phyloP scores from a whole-genome alignment of 2,797 vertebrate genomes.

The Mycteria americana region DNA sequence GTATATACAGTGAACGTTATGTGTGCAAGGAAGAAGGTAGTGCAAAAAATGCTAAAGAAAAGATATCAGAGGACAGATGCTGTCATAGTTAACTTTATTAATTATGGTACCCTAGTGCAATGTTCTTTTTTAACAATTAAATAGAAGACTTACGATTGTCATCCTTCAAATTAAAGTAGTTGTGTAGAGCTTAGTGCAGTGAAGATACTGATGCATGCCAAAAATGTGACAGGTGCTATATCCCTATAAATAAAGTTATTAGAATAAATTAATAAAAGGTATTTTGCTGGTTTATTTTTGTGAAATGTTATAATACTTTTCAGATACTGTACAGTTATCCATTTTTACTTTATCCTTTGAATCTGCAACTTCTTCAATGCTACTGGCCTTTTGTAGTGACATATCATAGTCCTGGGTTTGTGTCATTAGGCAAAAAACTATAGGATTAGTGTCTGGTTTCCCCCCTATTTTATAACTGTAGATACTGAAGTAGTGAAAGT shows the following conservation, averaged over 20 bases:
- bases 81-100: background rate
- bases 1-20: background rate
- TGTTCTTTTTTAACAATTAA: background rate
- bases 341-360: background rate
- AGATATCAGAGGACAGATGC: background rate
- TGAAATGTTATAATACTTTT: background rate
- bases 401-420: background rate
- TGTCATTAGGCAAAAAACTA: background rate
- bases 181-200: background rate
- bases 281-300: background rate
- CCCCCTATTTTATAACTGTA: background rate
- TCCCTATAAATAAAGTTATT: background rate
- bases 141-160: background rate
- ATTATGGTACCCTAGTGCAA: background rate
- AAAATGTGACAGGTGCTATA: background rate
- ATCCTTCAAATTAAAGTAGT: background rate
- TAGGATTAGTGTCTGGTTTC: background rate
- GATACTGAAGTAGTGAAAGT: background rate
- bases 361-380: background rate
- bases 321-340: background rate
- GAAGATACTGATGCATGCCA: background rate
- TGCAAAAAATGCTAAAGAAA: background rate
- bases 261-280: background rate
- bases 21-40: background rate
- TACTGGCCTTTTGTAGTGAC: background rate